These are phyloP conservation scores for Pammene aurita DNA, from an alignment of 2,888 invertebrate genomes.

Conservation along the genomic window DNA sequence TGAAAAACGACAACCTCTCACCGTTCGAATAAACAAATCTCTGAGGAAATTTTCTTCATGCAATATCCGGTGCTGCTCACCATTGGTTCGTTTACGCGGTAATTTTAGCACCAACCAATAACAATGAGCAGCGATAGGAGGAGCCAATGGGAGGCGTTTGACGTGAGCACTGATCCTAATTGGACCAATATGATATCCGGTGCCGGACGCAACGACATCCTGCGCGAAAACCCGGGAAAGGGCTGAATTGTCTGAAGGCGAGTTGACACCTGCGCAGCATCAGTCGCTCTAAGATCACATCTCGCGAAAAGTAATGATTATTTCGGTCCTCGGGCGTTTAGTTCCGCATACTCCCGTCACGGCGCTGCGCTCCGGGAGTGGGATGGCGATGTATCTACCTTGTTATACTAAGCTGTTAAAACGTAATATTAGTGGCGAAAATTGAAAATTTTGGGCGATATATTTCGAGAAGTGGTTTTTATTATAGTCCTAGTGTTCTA, in stretches of 20 bases:
- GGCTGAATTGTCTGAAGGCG: slow-evolving; percentile 55
- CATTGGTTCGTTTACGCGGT: slow-evolving; percentile 69
- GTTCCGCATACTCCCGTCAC: slow-evolving; percentile 76
- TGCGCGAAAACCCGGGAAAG: slow-evolving; percentile 80
- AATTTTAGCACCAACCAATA: slow-evolving; percentile 64
- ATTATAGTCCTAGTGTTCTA: slow-evolving; percentile 40
- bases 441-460: slow-evolving; percentile 64
- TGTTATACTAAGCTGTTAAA: slow-evolving; percentile 68
- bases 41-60: slow-evolving; percentile 75
- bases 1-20: slow-evolving; percentile 61
- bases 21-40: slow-evolving; percentile 77
- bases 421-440: slow-evolving; percentile 70
- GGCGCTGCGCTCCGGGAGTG: slow-evolving; percentile 70
- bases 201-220: slow-evolving; percentile 66
- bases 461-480: slow-evolving; percentile 49
- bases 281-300: slow-evolving; percentile 78
- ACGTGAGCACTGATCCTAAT: slow-evolving; percentile 64
- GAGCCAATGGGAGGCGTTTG: slow-evolving; percentile 62
- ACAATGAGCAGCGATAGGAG: slow-evolving; percentile 43
- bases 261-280: slow-evolving; percentile 76
- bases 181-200: slow-evolving; percentile 74
- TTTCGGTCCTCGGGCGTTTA: slow-evolving; percentile 78
- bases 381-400: slow-evolving; percentile 68
- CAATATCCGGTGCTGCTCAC: slow-evolving; percentile 69
- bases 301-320: slow-evolving; percentile 84